Conservation (phyloP, 2,888 invertebrate species). For the Polylopha cassiicola region DNA sequence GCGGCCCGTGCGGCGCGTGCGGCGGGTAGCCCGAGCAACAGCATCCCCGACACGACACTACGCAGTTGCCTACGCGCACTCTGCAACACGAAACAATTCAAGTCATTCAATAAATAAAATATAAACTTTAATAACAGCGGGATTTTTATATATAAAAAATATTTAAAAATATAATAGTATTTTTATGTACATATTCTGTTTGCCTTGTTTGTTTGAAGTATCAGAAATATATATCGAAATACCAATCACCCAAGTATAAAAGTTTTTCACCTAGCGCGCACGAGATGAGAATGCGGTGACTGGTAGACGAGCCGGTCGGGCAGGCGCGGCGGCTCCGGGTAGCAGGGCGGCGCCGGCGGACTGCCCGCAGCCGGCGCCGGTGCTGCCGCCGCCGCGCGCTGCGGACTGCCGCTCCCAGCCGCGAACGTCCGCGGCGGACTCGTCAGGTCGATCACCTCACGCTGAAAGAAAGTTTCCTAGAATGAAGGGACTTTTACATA, state of each 20-base stretch:
- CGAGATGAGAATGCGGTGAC: constrained; percentile 34
- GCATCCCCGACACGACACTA: constrained; percentile 52
- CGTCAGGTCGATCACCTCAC: constrained; percentile 62
- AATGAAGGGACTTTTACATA: background rate
- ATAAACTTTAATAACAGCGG: too few relatives aligned
- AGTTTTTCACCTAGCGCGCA: constrained; percentile 42
- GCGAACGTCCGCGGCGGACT: too few relatives aligned
- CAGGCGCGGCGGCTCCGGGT: constrained; percentile 23
- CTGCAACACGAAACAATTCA: constrained; percentile 29
- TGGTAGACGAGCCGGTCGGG: constrained; percentile 28
- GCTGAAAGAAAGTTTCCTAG: constrained; percentile 33
- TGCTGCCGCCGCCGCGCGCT: constrained; percentile 24
- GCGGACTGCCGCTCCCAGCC: too few relatives aligned
- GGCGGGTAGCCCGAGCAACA: constrained; percentile 41
- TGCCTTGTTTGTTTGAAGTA: too few relatives aligned
- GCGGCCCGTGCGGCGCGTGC: constrained; percentile 27
- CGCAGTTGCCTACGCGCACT: constrained; percentile 41
- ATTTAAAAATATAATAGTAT: too few relatives aligned
- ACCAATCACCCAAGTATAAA: too few relatives aligned
- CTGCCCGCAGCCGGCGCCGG: constrained; percentile 18
- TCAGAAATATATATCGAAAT: too few relatives aligned
- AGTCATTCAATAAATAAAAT: too few relatives aligned
- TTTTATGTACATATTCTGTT: too few relatives aligned
- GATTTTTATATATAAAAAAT: too few relatives aligned
- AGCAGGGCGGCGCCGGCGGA: constrained; percentile 16